Evolutionary conservation across 2,797 vertebrate species (phyloP), one percentile per base, ranked within the genome.

Genomic region (Cyclopterus lumpus): DNA sequence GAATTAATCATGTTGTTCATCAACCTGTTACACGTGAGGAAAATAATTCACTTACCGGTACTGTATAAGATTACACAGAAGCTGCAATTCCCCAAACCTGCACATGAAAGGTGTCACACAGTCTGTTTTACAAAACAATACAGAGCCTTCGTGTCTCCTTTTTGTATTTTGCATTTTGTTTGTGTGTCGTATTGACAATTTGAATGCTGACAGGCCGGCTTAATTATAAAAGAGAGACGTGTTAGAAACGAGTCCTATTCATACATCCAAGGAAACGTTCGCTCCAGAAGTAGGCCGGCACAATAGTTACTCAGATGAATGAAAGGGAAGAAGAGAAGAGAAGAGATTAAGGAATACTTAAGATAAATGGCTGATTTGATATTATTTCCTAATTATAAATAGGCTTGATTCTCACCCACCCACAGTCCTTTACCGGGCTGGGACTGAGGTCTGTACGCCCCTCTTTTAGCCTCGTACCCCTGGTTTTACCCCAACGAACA

Each of bases 271-370:
- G 76, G 85, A 88, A 89, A 73, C 61, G 24, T 83, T 84, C 65
- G 80, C 77, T 81, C 44, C 65, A 60, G 76, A 92, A 89, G 82
- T 91, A 90, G 92, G 90, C 81, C 90, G 89, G 83, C 86, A 87
- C 90, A 91, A 92, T 91, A 86, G 91, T 90, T 90, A 87, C 91
- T 86, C 67, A 55, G 80, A 89, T 75, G 80, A 86, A 84, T 87
- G 76, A 79, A 84, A 83, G 81, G 51, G 46, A 62, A 79, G 30
- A 70, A 42, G 75, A 53, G 58, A 51, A 48, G 63, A 58, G 58
- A 22, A 53, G 53, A 75, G 69, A 55, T 54, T 70, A 16, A 71
- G 70, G 82, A 78, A 77, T 82, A 76, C 54, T 82, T 67, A 55
- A 79, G 67, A 82, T 68, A 64, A 65, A 38, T 22, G 67, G 38